Evolutionary conservation across 2,797 vertebrate species (phyloP).

Genomic region (Ataeniobius toweri): DNA sequence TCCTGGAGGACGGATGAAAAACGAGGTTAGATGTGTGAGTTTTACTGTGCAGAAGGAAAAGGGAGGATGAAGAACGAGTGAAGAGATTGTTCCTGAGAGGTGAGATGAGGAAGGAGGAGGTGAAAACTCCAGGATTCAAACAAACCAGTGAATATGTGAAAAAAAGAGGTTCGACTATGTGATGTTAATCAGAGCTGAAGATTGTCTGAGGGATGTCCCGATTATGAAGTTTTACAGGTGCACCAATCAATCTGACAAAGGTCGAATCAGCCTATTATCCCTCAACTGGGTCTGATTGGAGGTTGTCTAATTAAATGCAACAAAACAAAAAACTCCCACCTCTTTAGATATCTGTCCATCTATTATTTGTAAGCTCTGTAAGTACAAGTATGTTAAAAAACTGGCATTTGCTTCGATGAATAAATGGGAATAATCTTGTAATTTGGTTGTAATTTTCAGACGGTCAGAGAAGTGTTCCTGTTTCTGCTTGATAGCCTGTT

Average conservation of each 20-base stretch:
- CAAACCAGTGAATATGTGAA: background rate
- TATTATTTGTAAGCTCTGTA: too few species aligned
- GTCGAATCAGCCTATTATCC: background rate
- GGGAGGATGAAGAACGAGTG: conserved; percentile 3
- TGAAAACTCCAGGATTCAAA: conserved; percentile 17
- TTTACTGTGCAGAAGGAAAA: background rate
- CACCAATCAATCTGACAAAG: background rate
- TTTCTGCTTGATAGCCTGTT: too few species aligned
- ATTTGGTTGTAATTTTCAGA: too few species aligned
- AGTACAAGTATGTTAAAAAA: too few species aligned
- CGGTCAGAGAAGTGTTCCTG: too few species aligned
- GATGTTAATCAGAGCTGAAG: conserved; percentile 41
- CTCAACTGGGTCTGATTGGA: background rate
- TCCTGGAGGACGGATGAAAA: conserved; percentile 13
- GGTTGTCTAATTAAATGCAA: background rate
- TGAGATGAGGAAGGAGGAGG: conserved; percentile 12
- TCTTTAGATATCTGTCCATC: background rate
- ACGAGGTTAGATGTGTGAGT: background rate
- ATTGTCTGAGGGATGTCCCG: conserved; percentile 44
- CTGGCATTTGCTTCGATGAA: too few species aligned
- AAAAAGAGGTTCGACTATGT: conserved; percentile 7
- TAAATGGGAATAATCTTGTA: too few species aligned
- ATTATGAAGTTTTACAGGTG: background rate
- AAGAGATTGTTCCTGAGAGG: conserved; percentile 13
- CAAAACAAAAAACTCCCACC: background rate